Evolutionary conservation across 2,113 vertebrate genomes (phyloP), one percentile per base, ranked within the genome.

Genomic region (Trinectes maculatus): DNA sequence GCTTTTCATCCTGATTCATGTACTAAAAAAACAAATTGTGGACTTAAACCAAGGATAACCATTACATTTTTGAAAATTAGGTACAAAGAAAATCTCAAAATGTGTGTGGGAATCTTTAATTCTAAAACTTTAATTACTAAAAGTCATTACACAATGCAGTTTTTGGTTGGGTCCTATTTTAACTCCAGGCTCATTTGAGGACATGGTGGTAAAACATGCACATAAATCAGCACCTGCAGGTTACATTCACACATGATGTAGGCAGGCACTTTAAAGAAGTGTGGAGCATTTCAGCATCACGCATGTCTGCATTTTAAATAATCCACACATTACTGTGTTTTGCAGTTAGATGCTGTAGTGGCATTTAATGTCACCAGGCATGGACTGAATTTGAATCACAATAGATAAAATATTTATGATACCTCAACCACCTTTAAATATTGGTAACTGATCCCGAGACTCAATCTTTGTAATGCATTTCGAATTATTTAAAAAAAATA

Each of bases 151-250:
- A 37, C 12, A 3, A 4, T 3, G n/a, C 42, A 21, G 42, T 43
- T 43, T 39, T n/a, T 33, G 26, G 9, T 9, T 16, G 1, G 26
- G 22, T 18, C 12, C 12, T 40, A 63, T 6, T n/a, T 24, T 16
- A 37, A 19, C 11, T 39, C 6, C 1, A 36, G 40, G 49, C 18
- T 18, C 31, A 34, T 18, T 1, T 49, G n/a, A 69, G 8, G 22
- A 46, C 2, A 12, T 3, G 26, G 15, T 63, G 39, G 11, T 53
- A 64, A 79, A 53, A 53, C 11, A 74, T 62, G 51, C 29, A 19
- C 58, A 73, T 79, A 44, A 62, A 79, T 71, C 61, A 58, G 21
- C 63, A 69, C 52, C 52, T 69, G 52, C n/a, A 59, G 46, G 39
- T 69, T 39, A 6, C 33, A 34, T 33, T 60, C 42, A 55, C 40